A percentile compares a stretch with the other conserved stretches of the same genome.
phyloP scores from a whole-genome alignment of 2,113 vertebrate genomes.

The Bubalus kerabau region DNA sequence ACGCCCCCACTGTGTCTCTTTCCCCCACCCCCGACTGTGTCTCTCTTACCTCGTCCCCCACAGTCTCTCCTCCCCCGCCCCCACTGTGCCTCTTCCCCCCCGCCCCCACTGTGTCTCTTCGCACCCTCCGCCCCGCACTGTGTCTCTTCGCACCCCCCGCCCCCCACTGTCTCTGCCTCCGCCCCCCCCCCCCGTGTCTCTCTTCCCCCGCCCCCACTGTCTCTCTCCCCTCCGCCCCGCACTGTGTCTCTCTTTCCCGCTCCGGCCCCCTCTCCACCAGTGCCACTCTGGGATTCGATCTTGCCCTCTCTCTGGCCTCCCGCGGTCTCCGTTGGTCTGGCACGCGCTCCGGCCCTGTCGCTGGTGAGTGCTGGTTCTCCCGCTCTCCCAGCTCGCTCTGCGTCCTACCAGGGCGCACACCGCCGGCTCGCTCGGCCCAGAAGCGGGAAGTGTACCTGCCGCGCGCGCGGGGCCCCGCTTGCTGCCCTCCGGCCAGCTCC shows the following conservation, averaged over 20 bases:
- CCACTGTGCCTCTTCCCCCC: not conserved
- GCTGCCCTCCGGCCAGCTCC: not conserved
- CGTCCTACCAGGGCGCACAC: not conserved
- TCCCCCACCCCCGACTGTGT: too few species aligned
- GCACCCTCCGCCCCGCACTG: too few species aligned
- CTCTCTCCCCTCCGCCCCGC: fast-evolving
- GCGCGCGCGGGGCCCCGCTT: not conserved
- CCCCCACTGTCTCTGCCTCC: too few species aligned
- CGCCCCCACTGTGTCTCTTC: too few species aligned
- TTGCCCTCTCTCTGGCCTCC: not conserved
- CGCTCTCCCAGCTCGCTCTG: not conserved
- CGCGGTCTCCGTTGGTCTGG: not conserved
- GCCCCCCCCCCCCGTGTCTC: too few species aligned
- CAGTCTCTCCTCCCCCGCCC: too few species aligned
- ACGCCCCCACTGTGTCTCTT: too few species aligned
- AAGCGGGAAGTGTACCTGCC: not conserved
- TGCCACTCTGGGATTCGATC: not conserved
- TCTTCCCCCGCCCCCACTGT: too few species aligned
- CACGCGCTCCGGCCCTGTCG: not conserved
- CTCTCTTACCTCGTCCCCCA: too few species aligned
- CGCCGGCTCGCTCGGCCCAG: not conserved
- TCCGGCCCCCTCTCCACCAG: too few species aligned
- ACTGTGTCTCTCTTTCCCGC: not conserved
- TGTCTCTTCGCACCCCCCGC: not conserved
- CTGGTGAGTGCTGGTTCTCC: not conserved